A percentile compares a stretch with the other conserved stretches of the same genome.
These are phyloP conservation scores for Ciconia stormi DNA, from an alignment of 2,113 vertebrate genomes.

Conservation along the genomic window DNA sequence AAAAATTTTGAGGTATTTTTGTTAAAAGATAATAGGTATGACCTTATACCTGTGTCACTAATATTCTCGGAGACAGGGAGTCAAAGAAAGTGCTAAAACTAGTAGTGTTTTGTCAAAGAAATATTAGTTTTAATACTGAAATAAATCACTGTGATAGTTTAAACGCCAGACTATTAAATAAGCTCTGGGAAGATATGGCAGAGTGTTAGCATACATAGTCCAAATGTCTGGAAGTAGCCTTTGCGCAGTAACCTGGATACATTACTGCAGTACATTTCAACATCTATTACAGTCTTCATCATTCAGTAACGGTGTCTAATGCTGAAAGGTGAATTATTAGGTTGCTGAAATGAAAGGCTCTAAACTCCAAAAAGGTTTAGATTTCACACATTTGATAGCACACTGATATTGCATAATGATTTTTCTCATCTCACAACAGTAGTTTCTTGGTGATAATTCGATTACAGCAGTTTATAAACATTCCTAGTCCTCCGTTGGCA, in stretches of 20 bases:
- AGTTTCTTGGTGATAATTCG: background rate
- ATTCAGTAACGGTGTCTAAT: background rate
- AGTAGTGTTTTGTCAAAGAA: conserved; percentile 1
- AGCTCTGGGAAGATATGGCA: background rate
- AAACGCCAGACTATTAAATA: background rate
- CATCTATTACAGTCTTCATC: background rate
- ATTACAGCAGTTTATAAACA: background rate
- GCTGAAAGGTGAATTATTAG: background rate
- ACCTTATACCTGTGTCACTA: background rate
- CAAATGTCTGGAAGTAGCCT: background rate
- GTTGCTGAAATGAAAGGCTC: background rate
- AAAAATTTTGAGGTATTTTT: background rate
- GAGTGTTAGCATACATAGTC: background rate
- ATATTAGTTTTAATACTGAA: background rate
- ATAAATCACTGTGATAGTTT: conserved; percentile 5
- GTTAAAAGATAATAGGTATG: background rate
- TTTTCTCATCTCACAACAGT: background rate
- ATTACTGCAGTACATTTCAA: background rate
- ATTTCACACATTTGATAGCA: background rate
- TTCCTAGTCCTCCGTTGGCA: background rate
- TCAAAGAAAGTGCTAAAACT: background rate
- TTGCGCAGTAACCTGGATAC: background rate
- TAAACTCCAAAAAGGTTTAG: background rate
- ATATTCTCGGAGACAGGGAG: background rate
- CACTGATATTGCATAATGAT: background rate